phyloP scores from a whole-genome alignment of 2,797 vertebrate genomes.

The Manis pentadactyla region DNA sequence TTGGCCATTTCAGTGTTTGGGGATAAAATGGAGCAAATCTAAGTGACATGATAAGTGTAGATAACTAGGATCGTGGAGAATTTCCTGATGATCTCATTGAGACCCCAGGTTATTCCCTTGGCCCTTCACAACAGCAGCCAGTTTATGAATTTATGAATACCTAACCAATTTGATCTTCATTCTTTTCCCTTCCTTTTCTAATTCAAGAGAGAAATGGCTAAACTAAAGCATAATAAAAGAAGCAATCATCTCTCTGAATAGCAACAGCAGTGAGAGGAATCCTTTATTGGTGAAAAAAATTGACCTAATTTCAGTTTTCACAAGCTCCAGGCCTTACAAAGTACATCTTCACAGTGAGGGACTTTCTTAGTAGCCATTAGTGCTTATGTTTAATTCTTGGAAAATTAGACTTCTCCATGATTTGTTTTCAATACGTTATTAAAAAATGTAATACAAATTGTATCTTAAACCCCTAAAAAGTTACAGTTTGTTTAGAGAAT shows the following conservation, averaged over 20 bases:
- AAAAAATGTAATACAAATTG: conserved; percentile 23
- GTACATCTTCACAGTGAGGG: background rate
- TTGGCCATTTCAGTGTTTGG: background rate
- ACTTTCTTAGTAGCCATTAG: background rate
- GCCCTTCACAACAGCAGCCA: background rate
- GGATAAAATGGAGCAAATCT: background rate
- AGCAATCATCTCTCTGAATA: background rate
- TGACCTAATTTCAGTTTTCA: background rate
- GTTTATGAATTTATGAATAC: background rate
- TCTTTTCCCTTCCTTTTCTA: background rate
- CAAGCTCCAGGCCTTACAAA: background rate
- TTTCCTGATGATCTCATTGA: background rate
- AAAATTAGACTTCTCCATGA: conserved; percentile 22
- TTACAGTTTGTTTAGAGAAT: background rate
- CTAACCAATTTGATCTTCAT: background rate
- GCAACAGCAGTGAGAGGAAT: background rate
- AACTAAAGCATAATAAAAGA: background rate
- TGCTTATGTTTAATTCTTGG: background rate
- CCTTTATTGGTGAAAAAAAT: background rate
- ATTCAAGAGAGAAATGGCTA: background rate
- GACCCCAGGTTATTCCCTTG: background rate
- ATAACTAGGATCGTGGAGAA: background rate
- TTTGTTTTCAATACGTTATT: conserved; percentile 12
- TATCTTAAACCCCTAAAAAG: background rate
- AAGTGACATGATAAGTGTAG: too few species aligned